Percentiles rank a stretch among this genome's conserved stretches.
phyloP scores from a whole-genome alignment of 2,113 vertebrate species.

The Natator depressus region DNA sequence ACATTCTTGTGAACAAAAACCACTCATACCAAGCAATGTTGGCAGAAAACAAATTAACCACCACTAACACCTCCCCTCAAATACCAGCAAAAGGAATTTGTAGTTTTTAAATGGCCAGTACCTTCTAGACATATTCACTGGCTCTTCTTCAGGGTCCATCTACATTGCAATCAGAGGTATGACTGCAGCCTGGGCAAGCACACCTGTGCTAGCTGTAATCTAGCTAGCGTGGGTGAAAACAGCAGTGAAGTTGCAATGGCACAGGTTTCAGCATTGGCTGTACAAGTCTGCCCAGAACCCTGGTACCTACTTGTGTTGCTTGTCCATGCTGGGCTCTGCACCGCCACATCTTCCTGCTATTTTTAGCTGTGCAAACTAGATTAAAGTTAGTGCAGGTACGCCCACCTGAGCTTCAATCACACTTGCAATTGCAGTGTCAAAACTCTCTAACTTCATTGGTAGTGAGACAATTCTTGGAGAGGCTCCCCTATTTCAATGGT shows the following conservation, averaged over 20 bases:
- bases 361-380: not conserved
- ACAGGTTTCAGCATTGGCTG: not conserved
- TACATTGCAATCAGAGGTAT: not conserved
- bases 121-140: not conserved
- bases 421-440: not conserved
- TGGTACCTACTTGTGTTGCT: not conserved
- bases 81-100: not conserved
- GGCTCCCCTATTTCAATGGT: fast-evolving
- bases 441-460: fast-evolving
- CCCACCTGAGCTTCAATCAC: not conserved
- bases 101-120: fast-evolving
- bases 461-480: not conserved
- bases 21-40: fast-evolving
- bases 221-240: not conserved
- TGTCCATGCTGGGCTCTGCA: not conserved
- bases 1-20: fast-evolving
- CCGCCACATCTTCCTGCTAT: not conserved
- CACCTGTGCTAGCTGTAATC: not conserved
- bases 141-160: not conserved
- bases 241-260: not conserved
- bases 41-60: fast-evolving
- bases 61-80: not conserved
- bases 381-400: not conserved
- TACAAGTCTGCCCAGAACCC: not conserved
- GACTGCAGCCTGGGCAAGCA: not conserved